Base-by-base conservation (phyloP, 1,140 invertebrate species). In the Caenorhabditis brenneri region DNA sequence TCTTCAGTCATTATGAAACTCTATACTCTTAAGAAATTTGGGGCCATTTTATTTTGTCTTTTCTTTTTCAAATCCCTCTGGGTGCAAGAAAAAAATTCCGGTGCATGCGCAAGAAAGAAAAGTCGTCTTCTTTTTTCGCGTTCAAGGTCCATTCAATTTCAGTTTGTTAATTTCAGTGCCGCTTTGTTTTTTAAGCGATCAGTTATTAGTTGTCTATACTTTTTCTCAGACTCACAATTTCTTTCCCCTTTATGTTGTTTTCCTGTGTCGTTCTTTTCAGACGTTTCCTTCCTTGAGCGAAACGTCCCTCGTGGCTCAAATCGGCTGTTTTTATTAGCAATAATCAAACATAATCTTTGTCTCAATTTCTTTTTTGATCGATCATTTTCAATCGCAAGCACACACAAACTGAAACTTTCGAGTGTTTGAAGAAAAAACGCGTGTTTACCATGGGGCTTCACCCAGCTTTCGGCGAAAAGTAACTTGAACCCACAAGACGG, bases 361-460 rank as follows among this genome's bases (percentile, higher is more conserved):
- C 49, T 51, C 49, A 51, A n/a, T 51, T 51, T n/a, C 49, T n/a
- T 42, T 6, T 42, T 42, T 42, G 5, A 55, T 55, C 24, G 10
- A 10, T 27, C 51, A 29, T 10, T 55, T 55, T n/a, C 22, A 55
- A 55, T 55, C 53, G 24, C 24, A n/a, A n/a, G 22, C 24, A 55
- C 53, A 27, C 53, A 55, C 15, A 10, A 27, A 55, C 24, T 65
- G 58, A 36, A 65, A 39, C 33, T 65, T 65, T 65, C 19, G 31
- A 65, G 58, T 65, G 33, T 65, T 65, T 65, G 58, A n/a, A 36
- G 58, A 65, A 58, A 58, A 65, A 55, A 55, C 22, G 22, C 33
- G 10, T 74, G 65, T 74, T 39, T 74, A 74, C 65, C 65, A 42
- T 46, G 3, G 24, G 36, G 36, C 36, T 22, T 74, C n/a, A 2